Percentiles rank a stretch among this genome's conserved stretches.
Evolutionary conservation across 2,113 vertebrate species (phyloP).

Genomic region (Eulemur macaco): DNA sequence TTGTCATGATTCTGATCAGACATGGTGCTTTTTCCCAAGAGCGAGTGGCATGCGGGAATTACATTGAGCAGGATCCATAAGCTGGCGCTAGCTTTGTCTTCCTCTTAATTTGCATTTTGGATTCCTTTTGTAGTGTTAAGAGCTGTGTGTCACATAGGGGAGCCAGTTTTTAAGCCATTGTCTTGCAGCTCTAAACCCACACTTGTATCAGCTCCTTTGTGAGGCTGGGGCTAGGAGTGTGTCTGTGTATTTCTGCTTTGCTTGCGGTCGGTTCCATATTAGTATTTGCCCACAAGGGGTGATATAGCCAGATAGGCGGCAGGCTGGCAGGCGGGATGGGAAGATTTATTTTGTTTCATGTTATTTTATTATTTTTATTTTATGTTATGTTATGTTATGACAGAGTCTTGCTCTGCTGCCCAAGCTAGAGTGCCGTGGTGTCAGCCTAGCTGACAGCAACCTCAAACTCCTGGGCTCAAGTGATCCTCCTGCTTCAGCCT

Average conservation of each 20-base stretch:
- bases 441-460: too few species aligned
- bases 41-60: neutral
- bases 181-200: neutral
- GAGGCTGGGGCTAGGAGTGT: neutral
- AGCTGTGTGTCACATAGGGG: neutral
- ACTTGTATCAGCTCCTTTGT: too few species aligned
- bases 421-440: too few species aligned
- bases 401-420: too few species aligned
- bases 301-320: neutral
- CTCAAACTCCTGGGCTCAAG: too few species aligned
- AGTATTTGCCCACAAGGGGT: neutral
- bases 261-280: neutral
- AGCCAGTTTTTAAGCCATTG: too few species aligned
- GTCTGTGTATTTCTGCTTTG: neutral
- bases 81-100: neutral
- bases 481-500: too few species aligned
- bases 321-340: too few species aligned
- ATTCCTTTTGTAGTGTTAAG: neutral
- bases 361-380: too few species aligned
- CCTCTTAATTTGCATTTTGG: neutral
- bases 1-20: neutral
- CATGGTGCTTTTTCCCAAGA: neutral
- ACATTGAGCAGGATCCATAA: neutral
- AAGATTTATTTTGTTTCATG: neutral
- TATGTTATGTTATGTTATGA: too few species aligned